These are phyloP conservation scores for Butorides virescens DNA, from an alignment of 2,113 vertebrate genomes.

Conservation along the genomic window DNA sequence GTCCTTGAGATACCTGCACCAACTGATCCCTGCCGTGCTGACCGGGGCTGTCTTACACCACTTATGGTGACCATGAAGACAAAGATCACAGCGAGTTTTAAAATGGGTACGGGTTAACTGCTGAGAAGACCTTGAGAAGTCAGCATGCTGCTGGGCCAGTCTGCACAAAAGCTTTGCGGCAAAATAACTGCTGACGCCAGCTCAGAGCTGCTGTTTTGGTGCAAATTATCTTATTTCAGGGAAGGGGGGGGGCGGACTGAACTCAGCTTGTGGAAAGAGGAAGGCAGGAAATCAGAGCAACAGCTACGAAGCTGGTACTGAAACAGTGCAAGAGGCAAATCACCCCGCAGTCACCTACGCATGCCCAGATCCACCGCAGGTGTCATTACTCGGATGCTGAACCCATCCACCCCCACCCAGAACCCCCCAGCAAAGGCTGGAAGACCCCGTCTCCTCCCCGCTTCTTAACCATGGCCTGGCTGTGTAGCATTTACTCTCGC, in stretches of 20 bases:
- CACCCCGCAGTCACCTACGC: accelerated
- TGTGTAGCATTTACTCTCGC: neutral
- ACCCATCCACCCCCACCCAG: neutral
- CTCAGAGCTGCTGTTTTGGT: neutral
- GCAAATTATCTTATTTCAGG: neutral
- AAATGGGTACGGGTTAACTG: neutral
- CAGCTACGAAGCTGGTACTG: neutral
- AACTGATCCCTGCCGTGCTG: accelerated
- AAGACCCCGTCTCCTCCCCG: neutral
- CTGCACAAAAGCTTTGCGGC: neutral
- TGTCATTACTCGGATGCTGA: neutral
- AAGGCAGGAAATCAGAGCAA: neutral
- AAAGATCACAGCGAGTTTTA: neutral
- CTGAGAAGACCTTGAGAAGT: neutral
- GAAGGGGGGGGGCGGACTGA: neutral
- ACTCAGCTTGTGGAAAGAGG: neutral
- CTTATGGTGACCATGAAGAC: neutral
- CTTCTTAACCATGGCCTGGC: neutral
- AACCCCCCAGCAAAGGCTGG: neutral
- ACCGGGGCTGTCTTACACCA: neutral
- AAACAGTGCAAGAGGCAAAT: neutral
- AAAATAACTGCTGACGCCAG: neutral
- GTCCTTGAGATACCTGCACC: neutral
- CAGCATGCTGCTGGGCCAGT: neutral
- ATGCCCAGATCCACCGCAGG: neutral